Evolutionary conservation across 1,140 invertebrate species (phyloP).

Genomic region (Oppia nitens): DNA sequence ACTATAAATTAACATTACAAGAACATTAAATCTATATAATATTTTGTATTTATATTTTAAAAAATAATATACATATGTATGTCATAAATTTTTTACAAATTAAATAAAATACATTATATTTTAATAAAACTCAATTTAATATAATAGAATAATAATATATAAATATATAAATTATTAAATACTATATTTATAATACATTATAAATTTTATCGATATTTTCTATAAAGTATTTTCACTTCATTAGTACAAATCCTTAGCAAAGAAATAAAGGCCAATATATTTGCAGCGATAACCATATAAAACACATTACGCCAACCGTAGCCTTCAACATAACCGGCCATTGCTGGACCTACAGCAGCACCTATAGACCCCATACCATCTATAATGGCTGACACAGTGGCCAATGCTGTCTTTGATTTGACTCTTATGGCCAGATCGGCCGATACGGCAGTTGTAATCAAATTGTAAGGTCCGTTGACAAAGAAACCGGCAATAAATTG

Average conservation of each 20-base stretch:
- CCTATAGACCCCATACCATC: constrained; percentile 89
- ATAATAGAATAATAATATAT: too few relatives aligned
- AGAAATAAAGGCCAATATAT: constrained; percentile 12
- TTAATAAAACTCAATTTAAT: too few relatives aligned
- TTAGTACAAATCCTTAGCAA: constrained; percentile 1
- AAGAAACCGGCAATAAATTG: constrained; percentile 43
- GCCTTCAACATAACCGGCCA: constrained; percentile 42
- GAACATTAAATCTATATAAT: too few relatives aligned
- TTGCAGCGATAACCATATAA: constrained; percentile 2
- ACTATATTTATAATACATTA: too few relatives aligned
- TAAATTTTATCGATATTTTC: too few relatives aligned
- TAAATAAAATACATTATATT: too few relatives aligned
- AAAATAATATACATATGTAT: too few relatives aligned
- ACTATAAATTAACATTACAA: too few relatives aligned
- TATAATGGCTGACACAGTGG: constrained; percentile 91
- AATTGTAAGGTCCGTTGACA: constrained; percentile 83
- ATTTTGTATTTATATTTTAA: too few relatives aligned
- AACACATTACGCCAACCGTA: constrained; percentile 12
- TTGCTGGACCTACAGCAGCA: constrained; percentile 69
- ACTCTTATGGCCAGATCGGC: constrained; percentile 70
- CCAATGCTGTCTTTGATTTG: constrained; percentile 68
- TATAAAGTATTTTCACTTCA: not conserved
- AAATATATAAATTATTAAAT: too few relatives aligned
- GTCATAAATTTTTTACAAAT: too few relatives aligned
- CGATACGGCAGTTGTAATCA: constrained; percentile 88